Base-by-base conservation (phyloP, 2,888 invertebrate genomes). In the Xestia rhomboidea region DNA sequence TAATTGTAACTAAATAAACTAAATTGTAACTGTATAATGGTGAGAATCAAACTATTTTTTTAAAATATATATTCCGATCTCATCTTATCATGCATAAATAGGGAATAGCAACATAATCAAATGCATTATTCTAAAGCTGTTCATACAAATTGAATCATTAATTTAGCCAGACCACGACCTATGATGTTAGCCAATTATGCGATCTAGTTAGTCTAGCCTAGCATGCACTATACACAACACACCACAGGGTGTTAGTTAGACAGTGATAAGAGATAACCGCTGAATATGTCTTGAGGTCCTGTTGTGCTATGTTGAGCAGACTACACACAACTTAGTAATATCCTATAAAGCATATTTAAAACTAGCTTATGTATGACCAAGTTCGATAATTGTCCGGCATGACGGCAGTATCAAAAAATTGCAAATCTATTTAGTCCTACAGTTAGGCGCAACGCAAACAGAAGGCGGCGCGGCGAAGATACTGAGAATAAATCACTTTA, bases 191-290 rank as follows among this genome's bases (percentile, higher is more conserved):
- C 44, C 11, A 68, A 46, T n/a, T 27, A 21, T 30, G 41, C 18
- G 30, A 38, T 27, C 24, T 46, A 27, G 41, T 63, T 49, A 51
- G 41, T n/a, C 24, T 49, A n/a, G 11, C 13, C n/a, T 46, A 62
- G 30, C 46, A 38, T 38, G 13, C 57, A 57, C 0, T 27, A 27
- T 13, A 57, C 30, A 41, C 57, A 21, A 46, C 38, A 15, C 46
- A 66, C 77, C 44, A 44, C 34, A 5, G 38, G 18, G 30, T 24
- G 24, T 46, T 27, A 46, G 27, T 64, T 54, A 51, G 64, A 38
- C 51, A 76, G 46, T 76, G 76, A 76, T 18, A 64, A 66, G 64
- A 54, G 64, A 76, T 76, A 46, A 54, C 64, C 77, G 24, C 54
- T 76, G 34, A n/a, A 38, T 54, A 27, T 18, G 46, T 54, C 51